Percentiles rank a stretch among this genome's conserved stretches.
Evolutionary conservation across 2,113 vertebrate genomes (phyloP).

Genomic region (Ammodytes marinus): DNA sequence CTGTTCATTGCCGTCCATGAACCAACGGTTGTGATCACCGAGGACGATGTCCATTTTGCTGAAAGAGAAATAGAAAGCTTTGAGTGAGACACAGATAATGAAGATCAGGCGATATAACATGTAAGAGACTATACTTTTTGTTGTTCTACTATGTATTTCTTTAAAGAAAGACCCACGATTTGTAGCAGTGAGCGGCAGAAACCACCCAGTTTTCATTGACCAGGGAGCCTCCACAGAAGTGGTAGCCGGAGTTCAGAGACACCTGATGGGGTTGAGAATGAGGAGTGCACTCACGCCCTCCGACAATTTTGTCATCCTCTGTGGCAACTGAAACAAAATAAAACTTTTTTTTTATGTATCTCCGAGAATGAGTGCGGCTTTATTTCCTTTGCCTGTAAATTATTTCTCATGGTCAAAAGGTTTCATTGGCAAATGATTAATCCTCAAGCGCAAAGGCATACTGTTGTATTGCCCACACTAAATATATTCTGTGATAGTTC

Average conservation of each 20-base stretch:
- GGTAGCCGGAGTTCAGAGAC: conserved; percentile 79
- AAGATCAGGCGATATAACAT: not conserved
- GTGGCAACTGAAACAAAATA: conserved; percentile 42
- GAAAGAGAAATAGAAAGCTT: not conserved
- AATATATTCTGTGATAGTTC: not conserved
- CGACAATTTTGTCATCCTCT: conserved; percentile 81
- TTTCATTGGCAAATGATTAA: not conserved
- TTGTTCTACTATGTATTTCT: not conserved
- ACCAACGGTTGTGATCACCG: conserved; percentile 76
- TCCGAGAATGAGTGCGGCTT: not conserved
- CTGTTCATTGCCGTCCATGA: conserved; percentile 69
- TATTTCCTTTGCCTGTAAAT: not conserved
- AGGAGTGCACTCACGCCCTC: conserved; percentile 73
- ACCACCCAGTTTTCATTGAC: conserved; percentile 75
- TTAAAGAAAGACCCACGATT: conserved; percentile 53
- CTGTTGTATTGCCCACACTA: not conserved
- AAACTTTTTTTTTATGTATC: not conserved
- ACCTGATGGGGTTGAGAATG: conserved; percentile 78
- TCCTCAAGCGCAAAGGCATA: not conserved
- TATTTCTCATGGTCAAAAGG: not conserved
- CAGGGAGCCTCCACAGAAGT: conserved; percentile 81
- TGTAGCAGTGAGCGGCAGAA: conserved; percentile 81
- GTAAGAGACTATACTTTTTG: not conserved
- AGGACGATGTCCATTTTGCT: conserved; percentile 71
- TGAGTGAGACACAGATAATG: not conserved